Percentiles rank a stretch among this genome's conserved stretches.
Evolutionary conservation across 2,797 vertebrate species (phyloP).

Genomic region (Diplodus sargus): DNA sequence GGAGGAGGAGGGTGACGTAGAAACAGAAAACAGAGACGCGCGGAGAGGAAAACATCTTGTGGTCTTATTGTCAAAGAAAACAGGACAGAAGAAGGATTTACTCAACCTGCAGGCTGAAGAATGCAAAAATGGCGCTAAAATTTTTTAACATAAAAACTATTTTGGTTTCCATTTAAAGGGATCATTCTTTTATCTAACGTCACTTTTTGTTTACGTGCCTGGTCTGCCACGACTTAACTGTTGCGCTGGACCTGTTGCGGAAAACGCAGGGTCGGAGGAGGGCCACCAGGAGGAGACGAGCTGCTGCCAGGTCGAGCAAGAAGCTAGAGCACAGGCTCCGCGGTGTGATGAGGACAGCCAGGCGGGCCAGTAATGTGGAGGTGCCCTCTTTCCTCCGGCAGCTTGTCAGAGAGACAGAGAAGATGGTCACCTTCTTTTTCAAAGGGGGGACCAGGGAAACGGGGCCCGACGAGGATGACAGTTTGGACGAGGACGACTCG

Average conservation of each 20-base stretch:
- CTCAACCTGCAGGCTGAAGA: background rate
- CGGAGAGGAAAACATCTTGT: background rate
- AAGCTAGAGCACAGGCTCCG: conserved; percentile 74
- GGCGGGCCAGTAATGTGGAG: conserved; percentile 82
- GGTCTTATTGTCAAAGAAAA: background rate
- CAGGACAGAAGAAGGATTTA: conserved; percentile 15
- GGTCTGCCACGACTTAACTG: conserved; percentile 38
- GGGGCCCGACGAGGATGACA: conserved; percentile 49
- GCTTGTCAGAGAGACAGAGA: conserved; percentile 85
- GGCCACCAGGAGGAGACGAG: conserved; percentile 63
- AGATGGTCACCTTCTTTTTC: conserved; percentile 87
- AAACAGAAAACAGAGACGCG: conserved; percentile 8
- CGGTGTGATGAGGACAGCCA: conserved; percentile 79
- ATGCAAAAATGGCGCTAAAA: conserved; percentile 19
- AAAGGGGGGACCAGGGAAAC: conserved; percentile 73
- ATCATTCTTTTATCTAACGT: background rate
- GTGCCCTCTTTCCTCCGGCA: conserved; percentile 86
- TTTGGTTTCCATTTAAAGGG: conserved; percentile 9
- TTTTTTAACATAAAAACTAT: conserved; percentile 29
- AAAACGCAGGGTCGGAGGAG: conserved; percentile 74
- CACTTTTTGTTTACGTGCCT: conserved; percentile 38
- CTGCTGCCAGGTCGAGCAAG: conserved; percentile 64
- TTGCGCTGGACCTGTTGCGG: conserved; percentile 81
- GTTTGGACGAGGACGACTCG: conserved; percentile 60
- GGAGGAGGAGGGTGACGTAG: conserved; percentile 32